A percentile compares a stretch with the other conserved stretches of the same genome.
Evolutionary conservation across 2,888 invertebrate species (phyloP).

Genomic region (Amphipoea lucens): DNA sequence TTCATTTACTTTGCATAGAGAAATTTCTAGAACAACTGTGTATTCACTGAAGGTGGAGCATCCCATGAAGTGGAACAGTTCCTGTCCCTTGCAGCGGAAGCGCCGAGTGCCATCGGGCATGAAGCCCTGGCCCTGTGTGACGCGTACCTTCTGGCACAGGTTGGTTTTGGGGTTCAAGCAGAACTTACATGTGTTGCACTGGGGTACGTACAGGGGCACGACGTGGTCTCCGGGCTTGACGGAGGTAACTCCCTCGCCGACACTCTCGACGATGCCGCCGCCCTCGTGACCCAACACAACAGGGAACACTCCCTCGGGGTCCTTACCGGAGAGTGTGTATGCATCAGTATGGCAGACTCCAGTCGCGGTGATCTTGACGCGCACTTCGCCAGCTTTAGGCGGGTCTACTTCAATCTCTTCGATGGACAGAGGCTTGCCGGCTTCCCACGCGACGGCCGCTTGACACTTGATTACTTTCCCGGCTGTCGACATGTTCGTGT

Average conservation of each 20-base stretch:
- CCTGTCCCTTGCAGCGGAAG: conserved; percentile 94
- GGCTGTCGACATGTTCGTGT: conserved; percentile 82
- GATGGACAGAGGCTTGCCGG: conserved; percentile 96
- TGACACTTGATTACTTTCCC: conserved; percentile 95
- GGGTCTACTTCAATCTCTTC: conserved; percentile 98
- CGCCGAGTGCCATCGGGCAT: conserved; percentile 98
- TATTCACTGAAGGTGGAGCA: conserved; percentile 98
- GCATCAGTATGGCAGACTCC: conserved; percentile 98
- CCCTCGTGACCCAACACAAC: conserved; percentile 99
- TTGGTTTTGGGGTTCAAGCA: conserved; percentile 99
- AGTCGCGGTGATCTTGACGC: conserved; percentile 94
- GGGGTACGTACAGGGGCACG: conserved; percentile 98
- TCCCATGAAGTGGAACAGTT: conserved; percentile 98
- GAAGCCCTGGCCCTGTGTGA: conserved; percentile 96
- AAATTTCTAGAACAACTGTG: conserved; percentile 98
- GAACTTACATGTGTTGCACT: conserved; percentile 99
- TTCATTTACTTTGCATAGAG: conserved; percentile 97
- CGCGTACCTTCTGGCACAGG: conserved; percentile 97
- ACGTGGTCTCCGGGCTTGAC: conserved; percentile 98
- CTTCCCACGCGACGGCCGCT: conserved; percentile 99
- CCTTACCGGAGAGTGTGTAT: conserved; percentile 96
- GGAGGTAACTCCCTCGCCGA: conserved; percentile 97
- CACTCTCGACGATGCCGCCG: conserved; percentile 98
- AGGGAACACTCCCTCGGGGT: conserved; percentile 98
- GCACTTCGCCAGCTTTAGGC: conserved; percentile 97